A percentile compares a stretch with the other conserved stretches of the same genome.
Conservation (phyloP, 2,113 vertebrate genomes). For the Scatophagus argus region DNA sequence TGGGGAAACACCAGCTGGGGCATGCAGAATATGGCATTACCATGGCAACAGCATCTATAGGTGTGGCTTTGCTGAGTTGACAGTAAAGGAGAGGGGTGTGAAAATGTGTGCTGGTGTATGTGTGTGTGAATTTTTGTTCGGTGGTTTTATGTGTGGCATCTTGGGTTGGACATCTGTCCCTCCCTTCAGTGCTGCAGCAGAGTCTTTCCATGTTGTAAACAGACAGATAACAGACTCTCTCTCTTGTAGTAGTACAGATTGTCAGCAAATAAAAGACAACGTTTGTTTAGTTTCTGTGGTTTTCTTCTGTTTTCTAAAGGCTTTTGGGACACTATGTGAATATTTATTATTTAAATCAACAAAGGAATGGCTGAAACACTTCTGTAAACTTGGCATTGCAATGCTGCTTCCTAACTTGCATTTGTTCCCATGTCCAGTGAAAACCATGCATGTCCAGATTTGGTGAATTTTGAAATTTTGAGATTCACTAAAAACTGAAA, state of each 20-base stretch:
- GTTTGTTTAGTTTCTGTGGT: background rate
- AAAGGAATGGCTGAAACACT: background rate
- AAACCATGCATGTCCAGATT: background rate
- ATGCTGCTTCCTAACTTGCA: background rate
- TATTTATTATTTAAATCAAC: background rate
- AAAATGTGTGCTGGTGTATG: background rate
- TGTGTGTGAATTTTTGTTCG: conserved; percentile 9
- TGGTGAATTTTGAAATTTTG: background rate
- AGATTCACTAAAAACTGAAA: background rate
- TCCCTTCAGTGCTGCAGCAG: background rate
- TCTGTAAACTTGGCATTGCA: background rate
- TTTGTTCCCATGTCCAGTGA: background rate
- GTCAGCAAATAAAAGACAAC: background rate
- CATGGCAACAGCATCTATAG: conserved; percentile 75
- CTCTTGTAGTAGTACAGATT: background rate
- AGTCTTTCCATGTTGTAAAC: background rate
- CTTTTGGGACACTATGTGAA: background rate
- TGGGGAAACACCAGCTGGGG: conserved; percentile 74
- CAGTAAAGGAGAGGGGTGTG: conserved; percentile 32
- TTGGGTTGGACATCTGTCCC: background rate
- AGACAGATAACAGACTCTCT: background rate
- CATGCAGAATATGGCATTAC: conserved; percentile 60
- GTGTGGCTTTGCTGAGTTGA: conserved; percentile 69
- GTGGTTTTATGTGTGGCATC: background rate
- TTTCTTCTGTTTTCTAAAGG: background rate